Conservation (phyloP, 2,888 invertebrate species). For the Cremastobaeus sp. region DNA sequence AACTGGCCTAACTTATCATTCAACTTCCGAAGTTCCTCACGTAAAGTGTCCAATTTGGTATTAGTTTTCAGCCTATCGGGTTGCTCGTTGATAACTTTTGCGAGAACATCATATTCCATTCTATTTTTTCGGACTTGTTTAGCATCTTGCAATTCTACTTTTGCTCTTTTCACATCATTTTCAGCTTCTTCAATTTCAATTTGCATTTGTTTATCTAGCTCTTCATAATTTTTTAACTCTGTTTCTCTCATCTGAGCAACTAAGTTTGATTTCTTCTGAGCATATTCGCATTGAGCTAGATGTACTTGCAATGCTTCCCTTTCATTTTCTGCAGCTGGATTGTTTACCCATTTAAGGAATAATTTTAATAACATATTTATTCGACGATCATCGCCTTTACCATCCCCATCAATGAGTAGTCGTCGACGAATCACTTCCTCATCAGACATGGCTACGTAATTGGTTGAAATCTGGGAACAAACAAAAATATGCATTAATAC, state of each 20-base stretch:
- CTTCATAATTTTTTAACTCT: constrained; percentile 90
- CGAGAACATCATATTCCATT: constrained; percentile 95
- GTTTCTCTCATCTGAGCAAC: constrained; percentile 90
- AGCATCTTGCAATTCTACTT: constrained; percentile 88
- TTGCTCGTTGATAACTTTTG: constrained; percentile 93
- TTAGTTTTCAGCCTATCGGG: constrained; percentile 92
- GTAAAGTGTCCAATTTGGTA: constrained; percentile 83
- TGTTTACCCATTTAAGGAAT: constrained; percentile 88
- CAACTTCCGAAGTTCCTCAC: constrained; percentile 85
- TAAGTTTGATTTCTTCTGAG: constrained; percentile 89
- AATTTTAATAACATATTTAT: constrained; percentile 91
- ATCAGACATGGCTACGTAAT: no score
- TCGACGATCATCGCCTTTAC: constrained; percentile 95
- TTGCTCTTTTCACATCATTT: constrained; percentile 88
- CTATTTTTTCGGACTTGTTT: constrained; percentile 93
- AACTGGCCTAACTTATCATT: constrained; percentile 84
- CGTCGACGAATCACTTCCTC: constrained; percentile 96
- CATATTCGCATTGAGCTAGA: constrained; percentile 92
- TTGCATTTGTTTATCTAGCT: constrained; percentile 87
- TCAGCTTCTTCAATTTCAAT: constrained; percentile 89
- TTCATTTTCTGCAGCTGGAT: constrained; percentile 79
- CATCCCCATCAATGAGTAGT: constrained; percentile 96
- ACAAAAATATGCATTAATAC: no score
- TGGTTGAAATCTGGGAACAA: no score
- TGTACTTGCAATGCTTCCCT: constrained; percentile 90